Percentiles rank a stretch among this genome's conserved stretches.
Evolutionary conservation across 2,888 invertebrate species (phyloP).

Genomic region (Apamea sordens): DNA sequence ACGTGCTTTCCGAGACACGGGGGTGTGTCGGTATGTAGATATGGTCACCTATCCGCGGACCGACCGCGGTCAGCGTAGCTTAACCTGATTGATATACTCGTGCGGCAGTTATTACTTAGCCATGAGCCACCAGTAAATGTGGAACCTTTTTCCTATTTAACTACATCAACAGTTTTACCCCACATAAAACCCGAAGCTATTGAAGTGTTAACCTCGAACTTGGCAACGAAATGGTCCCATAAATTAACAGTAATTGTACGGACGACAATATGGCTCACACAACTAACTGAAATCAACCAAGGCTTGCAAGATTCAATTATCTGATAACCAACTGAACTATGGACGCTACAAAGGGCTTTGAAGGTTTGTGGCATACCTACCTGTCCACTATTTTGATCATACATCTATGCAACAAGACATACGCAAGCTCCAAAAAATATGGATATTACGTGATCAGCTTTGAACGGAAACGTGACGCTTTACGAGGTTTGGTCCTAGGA

Average conservation of each 20-base stretch:
- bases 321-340: slow-evolving; percentile 29
- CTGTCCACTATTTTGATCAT: background rate
- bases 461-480: no score
- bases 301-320: slow-evolving; percentile 44
- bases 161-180: background rate
- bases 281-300: slow-evolving; percentile 9
- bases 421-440: background rate
- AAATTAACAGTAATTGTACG: slow-evolving; percentile 47
- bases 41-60: no score
- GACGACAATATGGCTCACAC: slow-evolving; percentile 21
- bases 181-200: slow-evolving; percentile 27
- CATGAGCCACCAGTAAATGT: no score
- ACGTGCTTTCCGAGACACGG: no score
- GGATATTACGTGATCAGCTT: background rate
- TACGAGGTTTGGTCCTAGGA: no score
- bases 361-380: background rate
- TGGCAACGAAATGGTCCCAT: slow-evolving; percentile 29
- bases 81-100: no score
- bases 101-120: no score
- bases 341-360: background rate
- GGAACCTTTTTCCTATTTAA: background rate
- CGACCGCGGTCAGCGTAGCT: no score
- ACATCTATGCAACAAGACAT: background rate
- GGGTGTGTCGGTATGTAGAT: no score
- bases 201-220: slow-evolving; percentile 33